Evolutionary conservation across 1,140 invertebrate species (phyloP).

Genomic region (Pogonomyrmex barbatus): DNA sequence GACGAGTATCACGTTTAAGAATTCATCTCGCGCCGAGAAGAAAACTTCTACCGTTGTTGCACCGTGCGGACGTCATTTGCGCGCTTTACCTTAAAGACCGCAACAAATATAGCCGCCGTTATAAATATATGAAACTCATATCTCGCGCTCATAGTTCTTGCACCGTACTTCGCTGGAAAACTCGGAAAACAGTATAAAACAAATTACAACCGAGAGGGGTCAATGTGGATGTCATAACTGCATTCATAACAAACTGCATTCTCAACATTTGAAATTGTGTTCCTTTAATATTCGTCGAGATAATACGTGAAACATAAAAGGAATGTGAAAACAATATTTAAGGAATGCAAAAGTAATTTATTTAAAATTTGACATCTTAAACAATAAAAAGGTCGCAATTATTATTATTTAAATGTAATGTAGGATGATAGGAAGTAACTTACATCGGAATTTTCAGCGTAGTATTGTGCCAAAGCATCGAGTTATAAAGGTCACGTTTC

Average conservation of each 20-base stretch:
- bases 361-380: background rate
- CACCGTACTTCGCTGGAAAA: conserved; percentile 3
- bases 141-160: conserved; percentile 36
- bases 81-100: conserved; percentile 60
- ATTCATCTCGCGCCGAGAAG: conserved; percentile 56
- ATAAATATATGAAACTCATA: conserved; percentile 64
- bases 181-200: conserved; percentile 30
- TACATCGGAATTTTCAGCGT: background rate
- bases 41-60: conserved; percentile 56
- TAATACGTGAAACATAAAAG: background rate
- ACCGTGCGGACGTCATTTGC: conserved; percentile 50
- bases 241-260: background rate
- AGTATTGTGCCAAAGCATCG: conserved; percentile 6
- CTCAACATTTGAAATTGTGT: background rate
- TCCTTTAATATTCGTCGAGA: background rate
- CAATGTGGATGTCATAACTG: conserved; percentile 18
- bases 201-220: background rate
- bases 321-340: background rate
- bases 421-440: background rate
- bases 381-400: background rate
- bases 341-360: background rate
- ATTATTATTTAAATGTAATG: background rate
- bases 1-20: conserved; percentile 43
- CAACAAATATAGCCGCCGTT: conserved; percentile 59
- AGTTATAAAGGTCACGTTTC: conserved; percentile 32